These are phyloP conservation scores for Rattus norvegicus DNA, from an alignment of 2,113 vertebrate species.

Conservation along the genomic window DNA sequence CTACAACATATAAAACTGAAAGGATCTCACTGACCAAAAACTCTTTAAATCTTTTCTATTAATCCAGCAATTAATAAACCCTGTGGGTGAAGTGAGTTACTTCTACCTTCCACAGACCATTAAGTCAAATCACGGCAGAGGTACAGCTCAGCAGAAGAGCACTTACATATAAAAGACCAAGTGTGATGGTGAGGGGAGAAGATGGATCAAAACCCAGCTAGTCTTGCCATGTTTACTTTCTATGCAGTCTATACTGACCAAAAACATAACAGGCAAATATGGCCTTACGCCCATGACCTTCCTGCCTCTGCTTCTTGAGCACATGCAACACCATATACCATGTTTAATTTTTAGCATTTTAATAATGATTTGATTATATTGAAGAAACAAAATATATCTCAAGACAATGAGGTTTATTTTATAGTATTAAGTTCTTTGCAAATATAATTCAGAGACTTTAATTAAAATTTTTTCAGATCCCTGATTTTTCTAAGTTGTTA, in stretches of 20 bases:
- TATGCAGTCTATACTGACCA: neutral
- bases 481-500: constrained; percentile 38
- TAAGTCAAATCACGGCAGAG: neutral
- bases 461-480: neutral
- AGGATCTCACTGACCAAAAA: neutral
- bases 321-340: neutral
- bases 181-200: neutral
- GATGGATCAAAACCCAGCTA: neutral
- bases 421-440: constrained; percentile 28
- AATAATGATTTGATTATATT: constrained; percentile 31
- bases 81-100: constrained; percentile 35
- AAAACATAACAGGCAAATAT: neutral
- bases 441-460: constrained; percentile 4
- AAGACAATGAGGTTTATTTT: constrained; percentile 30
- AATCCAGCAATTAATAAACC: constrained; percentile 32
- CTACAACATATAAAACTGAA: constrained; percentile 4
- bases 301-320: neutral
- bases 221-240: neutral
- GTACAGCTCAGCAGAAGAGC: neutral
- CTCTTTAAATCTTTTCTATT: constrained; percentile 18
- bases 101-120: constrained; percentile 26
- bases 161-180: neutral
- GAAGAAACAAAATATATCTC: constrained; percentile 18
- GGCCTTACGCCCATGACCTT: neutral
- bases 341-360: constrained; percentile 37